Conservation (phyloP, 1,140 invertebrate species). For the Rhagoletis pomonella region DNA sequence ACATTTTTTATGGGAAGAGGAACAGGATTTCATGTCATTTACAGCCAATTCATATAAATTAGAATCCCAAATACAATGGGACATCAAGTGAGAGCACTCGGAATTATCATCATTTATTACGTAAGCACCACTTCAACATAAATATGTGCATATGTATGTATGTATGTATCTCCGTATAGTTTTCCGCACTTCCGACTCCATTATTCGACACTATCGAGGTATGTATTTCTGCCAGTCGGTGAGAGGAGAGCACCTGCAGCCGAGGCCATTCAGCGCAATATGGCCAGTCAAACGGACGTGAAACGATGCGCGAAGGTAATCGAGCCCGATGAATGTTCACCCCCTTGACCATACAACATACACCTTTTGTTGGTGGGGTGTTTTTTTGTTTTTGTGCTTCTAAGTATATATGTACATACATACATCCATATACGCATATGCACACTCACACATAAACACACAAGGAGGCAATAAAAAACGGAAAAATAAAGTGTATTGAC, state of each 20-base stretch:
- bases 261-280: not conserved
- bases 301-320: slow-evolving; percentile 24
- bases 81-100: slow-evolving; percentile 1
- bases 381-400: not conserved
- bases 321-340: slow-evolving; percentile 7
- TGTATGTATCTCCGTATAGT: not conserved
- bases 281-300: not conserved
- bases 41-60: slow-evolving; percentile 48
- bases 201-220: not conserved
- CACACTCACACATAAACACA: slow-evolving; percentile 58
- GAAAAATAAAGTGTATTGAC: slow-evolving; percentile 42
- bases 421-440: not conserved
- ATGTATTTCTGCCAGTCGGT: not conserved
- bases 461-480: slow-evolving; percentile 25
- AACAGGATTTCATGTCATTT: slow-evolving; percentile 15
- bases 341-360: slow-evolving; percentile 48
- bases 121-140: not conserved
- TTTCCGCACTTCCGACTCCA: not conserved
- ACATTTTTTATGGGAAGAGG: not conserved
- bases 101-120: slow-evolving; percentile 21
- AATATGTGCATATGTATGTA: too few relatives aligned
- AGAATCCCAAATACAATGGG: slow-evolving; percentile 22
- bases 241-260: not conserved
- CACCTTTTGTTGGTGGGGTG: slow-evolving; percentile 48
- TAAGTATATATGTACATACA: not conserved